Conservation (phyloP, 2,797 vertebrate genomes). For the Microchirus variegatus region DNA sequence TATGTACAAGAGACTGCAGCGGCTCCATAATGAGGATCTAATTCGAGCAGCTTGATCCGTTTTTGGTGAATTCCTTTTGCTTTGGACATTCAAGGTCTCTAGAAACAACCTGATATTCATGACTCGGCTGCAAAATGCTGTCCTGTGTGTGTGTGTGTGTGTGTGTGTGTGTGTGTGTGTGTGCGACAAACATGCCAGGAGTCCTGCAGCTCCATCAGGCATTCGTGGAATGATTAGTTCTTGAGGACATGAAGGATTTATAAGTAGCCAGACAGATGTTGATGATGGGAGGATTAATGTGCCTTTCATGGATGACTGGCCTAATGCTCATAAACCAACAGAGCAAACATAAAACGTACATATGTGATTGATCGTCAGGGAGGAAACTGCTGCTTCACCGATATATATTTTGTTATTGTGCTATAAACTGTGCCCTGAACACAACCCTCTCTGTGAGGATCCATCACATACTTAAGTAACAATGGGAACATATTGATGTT, state of each 20-base stretch:
- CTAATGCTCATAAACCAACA: background rate
- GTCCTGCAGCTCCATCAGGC: constrained; percentile 7
- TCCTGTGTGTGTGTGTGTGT: too few relatives aligned
- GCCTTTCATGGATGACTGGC: background rate
- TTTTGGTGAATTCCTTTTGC: too few relatives aligned
- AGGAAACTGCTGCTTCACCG: background rate
- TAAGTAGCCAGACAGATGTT: background rate
- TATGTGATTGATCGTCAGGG: background rate
- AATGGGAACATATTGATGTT: too few relatives aligned
- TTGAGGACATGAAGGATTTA: constrained; percentile 12
- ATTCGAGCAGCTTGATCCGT: too few relatives aligned
- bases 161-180: too few relatives aligned
- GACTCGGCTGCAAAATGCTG: too few relatives aligned
- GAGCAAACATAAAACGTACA: too few relatives aligned
- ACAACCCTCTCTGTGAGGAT: background rate
- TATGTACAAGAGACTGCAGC: too few relatives aligned
- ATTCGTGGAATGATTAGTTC: constrained; percentile 11
- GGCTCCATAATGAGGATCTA: too few relatives aligned
- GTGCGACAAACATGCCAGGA: background rate
- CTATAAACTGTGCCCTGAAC: background rate
- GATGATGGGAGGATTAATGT: background rate
- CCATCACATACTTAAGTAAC: background rate
- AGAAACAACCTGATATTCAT: too few relatives aligned
- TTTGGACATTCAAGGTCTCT: too few relatives aligned
- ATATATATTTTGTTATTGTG: background rate